Conservation (phyloP, 2,888 invertebrate genomes). For the Quadroppia sp. region DNA sequence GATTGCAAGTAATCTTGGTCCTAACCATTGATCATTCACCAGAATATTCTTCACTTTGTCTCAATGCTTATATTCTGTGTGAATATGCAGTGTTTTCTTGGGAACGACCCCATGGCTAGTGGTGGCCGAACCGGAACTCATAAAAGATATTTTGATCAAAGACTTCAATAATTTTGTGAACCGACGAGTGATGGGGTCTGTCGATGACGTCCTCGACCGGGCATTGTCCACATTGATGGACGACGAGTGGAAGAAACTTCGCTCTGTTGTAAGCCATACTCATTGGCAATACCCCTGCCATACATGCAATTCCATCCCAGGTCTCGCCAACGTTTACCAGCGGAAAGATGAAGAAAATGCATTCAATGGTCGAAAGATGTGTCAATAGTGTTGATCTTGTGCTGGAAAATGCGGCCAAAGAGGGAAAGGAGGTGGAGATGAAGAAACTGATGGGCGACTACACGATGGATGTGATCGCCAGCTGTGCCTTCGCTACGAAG, state of each 20-base stretch:
- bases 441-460: conserved; percentile 57
- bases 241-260: conserved; percentile 61
- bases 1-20: no score
- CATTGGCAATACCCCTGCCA: no score
- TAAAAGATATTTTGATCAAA: conserved; percentile 43
- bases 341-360: conserved; percentile 65
- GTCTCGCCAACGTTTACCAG: conserved; percentile 67
- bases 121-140: conserved; percentile 44
- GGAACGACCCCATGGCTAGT: conserved; percentile 29
- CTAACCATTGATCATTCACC: no score
- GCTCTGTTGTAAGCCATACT: no score
- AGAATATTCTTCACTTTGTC: background rate
- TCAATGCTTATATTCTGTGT: no score
- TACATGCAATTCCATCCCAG: conserved; percentile 61
- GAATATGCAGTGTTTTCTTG: no score
- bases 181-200: background rate
- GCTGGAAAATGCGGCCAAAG: background rate
- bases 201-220: conserved; percentile 49
- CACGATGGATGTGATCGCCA: conserved; percentile 62
- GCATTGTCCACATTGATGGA: conserved; percentile 1
- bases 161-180: conserved; percentile 45
- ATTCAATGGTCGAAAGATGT: conserved; percentile 60
- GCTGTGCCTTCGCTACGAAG: conserved; percentile 62
- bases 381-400: conserved; percentile 52
- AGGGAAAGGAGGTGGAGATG: conserved; percentile 32